These are phyloP conservation scores for Chrysemys picta DNA, from an alignment of 2,113 vertebrate genomes.

Conservation along the genomic window DNA sequence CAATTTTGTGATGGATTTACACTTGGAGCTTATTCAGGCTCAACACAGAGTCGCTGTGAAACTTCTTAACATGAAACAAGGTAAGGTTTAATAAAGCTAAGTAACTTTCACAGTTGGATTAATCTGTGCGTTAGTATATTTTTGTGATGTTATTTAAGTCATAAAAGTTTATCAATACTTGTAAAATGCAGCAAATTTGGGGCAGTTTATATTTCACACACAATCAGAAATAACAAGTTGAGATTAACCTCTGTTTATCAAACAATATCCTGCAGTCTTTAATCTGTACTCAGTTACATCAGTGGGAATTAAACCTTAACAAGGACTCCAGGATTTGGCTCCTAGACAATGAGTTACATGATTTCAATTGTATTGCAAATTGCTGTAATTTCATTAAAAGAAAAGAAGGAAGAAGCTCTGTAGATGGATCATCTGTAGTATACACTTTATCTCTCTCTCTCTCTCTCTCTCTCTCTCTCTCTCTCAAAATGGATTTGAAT, in stretches of 20 bases:
- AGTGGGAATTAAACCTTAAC: background rate
- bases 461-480: constrained; percentile 18
- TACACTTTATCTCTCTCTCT: constrained; percentile 3
- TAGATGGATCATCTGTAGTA: background rate
- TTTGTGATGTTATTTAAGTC: background rate
- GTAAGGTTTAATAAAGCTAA: constrained; percentile 72
- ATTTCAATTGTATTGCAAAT: background rate
- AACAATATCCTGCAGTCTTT: background rate
- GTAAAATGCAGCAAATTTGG: background rate
- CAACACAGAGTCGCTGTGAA: constrained; percentile 87
- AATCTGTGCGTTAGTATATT: background rate
- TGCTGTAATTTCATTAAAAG: background rate
- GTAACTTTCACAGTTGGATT: background rate
- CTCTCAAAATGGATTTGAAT: background rate
- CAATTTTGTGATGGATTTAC: constrained; percentile 84
- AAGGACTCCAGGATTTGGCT: background rate
- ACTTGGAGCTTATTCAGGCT: constrained; percentile 87
- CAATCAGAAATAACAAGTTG: background rate
- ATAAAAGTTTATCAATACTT: background rate
- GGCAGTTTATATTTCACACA: background rate
- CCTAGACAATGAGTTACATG: background rate
- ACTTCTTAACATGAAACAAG: constrained; percentile 81
- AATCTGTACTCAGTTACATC: background rate
- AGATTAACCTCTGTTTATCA: background rate
- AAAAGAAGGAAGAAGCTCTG: background rate